Conservation (phyloP, 2,113 vertebrate species). For the Dromaius novaehollandiae region DNA sequence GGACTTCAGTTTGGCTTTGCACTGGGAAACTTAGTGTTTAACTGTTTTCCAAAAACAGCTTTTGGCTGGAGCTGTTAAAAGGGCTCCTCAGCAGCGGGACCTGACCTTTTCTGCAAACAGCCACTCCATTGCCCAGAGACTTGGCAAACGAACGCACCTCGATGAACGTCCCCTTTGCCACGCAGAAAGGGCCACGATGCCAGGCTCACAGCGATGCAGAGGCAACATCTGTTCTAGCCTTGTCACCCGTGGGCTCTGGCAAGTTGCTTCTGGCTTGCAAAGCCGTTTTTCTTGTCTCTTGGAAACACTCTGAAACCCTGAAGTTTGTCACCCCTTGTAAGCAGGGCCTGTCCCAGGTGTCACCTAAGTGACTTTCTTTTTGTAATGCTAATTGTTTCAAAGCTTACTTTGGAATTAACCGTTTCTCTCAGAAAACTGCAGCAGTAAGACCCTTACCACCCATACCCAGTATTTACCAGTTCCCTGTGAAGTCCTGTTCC, state of each 20-base stretch:
- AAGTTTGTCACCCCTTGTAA: no score
- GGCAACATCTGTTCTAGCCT: background rate
- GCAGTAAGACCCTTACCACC: background rate
- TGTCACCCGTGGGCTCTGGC: background rate
- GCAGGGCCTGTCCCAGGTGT: background rate
- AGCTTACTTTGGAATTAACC: background rate
- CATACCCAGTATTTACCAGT: rapidly evolving
- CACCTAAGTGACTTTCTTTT: no score
- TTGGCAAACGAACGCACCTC: rapidly evolving
- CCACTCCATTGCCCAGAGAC: rapidly evolving
- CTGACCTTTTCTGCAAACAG: background rate
- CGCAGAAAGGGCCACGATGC: rapidly evolving
- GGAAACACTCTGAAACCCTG: background rate
- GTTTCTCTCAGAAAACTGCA: background rate
- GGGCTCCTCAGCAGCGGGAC: background rate
- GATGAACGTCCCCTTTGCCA: rapidly evolving
- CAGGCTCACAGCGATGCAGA: background rate
- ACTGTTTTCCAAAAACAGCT: background rate
- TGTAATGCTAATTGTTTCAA: background rate
- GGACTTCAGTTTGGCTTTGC: background rate
- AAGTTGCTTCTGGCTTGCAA: background rate
- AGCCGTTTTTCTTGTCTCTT: background rate
- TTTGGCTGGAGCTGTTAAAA: rapidly evolving
- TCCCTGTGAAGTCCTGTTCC: background rate
- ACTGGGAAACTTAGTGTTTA: rapidly evolving